A percentile compares a stretch with the other conserved stretches of the same genome.
Conservation (phyloP, 2,113 vertebrate species). For the Blennius ocellaris region DNA sequence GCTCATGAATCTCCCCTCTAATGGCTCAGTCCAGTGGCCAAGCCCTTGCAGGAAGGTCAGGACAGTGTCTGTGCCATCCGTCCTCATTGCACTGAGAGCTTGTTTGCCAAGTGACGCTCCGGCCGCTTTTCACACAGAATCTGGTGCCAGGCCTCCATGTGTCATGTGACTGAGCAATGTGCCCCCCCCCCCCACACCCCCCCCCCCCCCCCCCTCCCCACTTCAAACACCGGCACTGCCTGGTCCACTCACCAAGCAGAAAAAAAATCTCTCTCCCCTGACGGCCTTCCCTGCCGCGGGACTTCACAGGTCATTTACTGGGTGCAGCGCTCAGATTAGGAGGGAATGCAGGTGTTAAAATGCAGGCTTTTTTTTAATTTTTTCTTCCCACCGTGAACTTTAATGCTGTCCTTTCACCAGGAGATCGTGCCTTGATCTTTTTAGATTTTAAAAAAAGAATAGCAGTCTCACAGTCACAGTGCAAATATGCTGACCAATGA, state of each 20-base stretch:
- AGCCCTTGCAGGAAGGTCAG: slow-evolving; percentile 78
- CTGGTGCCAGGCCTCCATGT: slow-evolving; percentile 50
- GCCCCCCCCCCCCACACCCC: slow-evolving; percentile 12
- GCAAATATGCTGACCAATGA: too few relatives aligned
- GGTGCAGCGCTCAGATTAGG: slow-evolving; percentile 17
- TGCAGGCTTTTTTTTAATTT: not conserved
- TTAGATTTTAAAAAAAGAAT: too few relatives aligned
- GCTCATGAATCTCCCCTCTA: slow-evolving; percentile 66
- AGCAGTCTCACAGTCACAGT: too few relatives aligned
- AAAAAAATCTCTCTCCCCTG: slow-evolving; percentile 38
- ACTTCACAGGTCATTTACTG: slow-evolving; percentile 51
- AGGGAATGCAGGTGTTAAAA: slow-evolving; percentile 36
- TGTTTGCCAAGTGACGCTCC: slow-evolving; percentile 46
- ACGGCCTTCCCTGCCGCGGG: slow-evolving; percentile 24
- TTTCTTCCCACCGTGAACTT: not conserved
- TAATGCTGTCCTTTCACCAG: not conserved
- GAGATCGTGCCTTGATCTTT: too few relatives aligned
- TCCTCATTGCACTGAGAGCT: slow-evolving; percentile 27
- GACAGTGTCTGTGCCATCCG: slow-evolving; percentile 39
- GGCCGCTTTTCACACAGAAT: slow-evolving; percentile 41
- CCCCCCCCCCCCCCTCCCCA: not conserved
- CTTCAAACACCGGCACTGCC: slow-evolving; percentile 59
- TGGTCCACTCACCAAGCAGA: slow-evolving; percentile 40
- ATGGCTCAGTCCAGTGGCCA: slow-evolving; percentile 64
- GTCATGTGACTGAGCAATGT: slow-evolving; percentile 54